Evolutionary conservation across 1,140 invertebrate species (phyloP), one percentile per base, ranked within the genome.

Genomic region (Pseudomyrmex dendroicus): DNA sequence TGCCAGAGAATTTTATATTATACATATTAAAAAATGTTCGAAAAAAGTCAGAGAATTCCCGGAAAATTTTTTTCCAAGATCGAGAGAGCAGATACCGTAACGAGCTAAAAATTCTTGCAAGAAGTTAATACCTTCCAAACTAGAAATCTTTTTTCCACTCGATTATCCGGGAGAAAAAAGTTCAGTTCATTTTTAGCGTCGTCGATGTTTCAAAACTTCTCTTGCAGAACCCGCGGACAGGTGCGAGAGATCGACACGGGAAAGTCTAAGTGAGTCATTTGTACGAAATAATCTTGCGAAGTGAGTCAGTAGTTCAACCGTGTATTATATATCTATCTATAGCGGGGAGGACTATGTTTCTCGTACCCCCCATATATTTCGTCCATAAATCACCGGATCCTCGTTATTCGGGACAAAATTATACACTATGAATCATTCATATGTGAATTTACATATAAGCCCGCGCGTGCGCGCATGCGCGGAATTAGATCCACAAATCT

Each of bases 341-440:
- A 46, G 50, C 50, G 17, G 35, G 12, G 17, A 17, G 35, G 8
- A 25, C 50, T 68, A 56, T 50, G 63, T 57, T 77, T 77, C 35
- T 35, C 50, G 74, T 50, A 77, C 48, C 35, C 48, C 35, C 74
- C 61, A 77, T 67, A 77, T 46, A 77, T 68, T 35, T 46, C 17
- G 17, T 56, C 35, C 50, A 77, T 68, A 77, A 77, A 77, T 77
- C 52, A 67, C 20, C 5, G 25, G 8, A 22, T 68, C 17, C 25
- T 35, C 35, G 46, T 76, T 76, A 52, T 76, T 64, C 22, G 12
- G 10, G n/a, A 74, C 20, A 13, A 68, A 77, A 77, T 77, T 77
- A 77, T 68, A 12, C 63, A 46, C 20, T 67, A 68, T 77, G 73
- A 77, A 77, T 77, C 74, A 77, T 77, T 77, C 74, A 68, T 77